phyloP scores from a whole-genome alignment of 2,888 invertebrate genomes.

The Drosophila pseudotalamancana region DNA sequence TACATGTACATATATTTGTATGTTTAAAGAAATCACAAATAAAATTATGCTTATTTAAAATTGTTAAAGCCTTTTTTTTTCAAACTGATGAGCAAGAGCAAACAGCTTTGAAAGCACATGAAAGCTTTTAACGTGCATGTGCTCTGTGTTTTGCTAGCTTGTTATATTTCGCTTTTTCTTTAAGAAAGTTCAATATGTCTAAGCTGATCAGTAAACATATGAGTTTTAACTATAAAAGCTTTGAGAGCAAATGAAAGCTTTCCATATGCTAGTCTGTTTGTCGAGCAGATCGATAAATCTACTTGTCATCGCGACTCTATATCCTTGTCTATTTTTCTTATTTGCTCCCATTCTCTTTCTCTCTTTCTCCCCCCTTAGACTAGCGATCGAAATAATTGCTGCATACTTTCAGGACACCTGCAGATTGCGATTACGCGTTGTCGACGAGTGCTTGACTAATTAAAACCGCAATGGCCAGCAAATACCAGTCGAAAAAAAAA shows the following conservation, averaged over 20 bases:
- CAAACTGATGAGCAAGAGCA: not conserved
- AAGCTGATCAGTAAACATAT: too few relatives aligned
- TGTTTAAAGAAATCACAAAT: slow-evolving; percentile 4
- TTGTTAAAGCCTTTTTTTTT: slow-evolving; percentile 1
- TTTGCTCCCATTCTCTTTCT: not conserved
- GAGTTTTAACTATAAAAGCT: too few relatives aligned
- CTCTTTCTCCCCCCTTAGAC: not conserved
- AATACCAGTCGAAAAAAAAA: not conserved
- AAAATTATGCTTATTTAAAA: slow-evolving; percentile 32
- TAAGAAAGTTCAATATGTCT: too few relatives aligned
- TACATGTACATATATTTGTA: slow-evolving; percentile 1
- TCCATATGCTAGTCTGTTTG: not conserved
- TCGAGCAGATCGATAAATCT: not conserved
- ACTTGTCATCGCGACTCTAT: slow-evolving; percentile 12
- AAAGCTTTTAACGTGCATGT: not conserved
- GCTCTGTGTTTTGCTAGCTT: not conserved
- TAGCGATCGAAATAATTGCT: slow-evolving; percentile 3
- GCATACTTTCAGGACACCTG: not conserved
- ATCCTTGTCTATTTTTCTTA: too few relatives aligned
- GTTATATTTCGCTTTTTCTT: not conserved
- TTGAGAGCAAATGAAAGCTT: not conserved
- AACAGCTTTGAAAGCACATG: not conserved
- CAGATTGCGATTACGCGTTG: slow-evolving; percentile 34
- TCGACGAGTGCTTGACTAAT: slow-evolving; percentile 58
- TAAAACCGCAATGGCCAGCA: slow-evolving; percentile 42